A percentile compares a stretch with the other conserved stretches of the same genome.
These are phyloP conservation scores for Synanthedon andrenaeformis DNA, from an alignment of 2,888 invertebrate species.

Conservation along the genomic window DNA sequence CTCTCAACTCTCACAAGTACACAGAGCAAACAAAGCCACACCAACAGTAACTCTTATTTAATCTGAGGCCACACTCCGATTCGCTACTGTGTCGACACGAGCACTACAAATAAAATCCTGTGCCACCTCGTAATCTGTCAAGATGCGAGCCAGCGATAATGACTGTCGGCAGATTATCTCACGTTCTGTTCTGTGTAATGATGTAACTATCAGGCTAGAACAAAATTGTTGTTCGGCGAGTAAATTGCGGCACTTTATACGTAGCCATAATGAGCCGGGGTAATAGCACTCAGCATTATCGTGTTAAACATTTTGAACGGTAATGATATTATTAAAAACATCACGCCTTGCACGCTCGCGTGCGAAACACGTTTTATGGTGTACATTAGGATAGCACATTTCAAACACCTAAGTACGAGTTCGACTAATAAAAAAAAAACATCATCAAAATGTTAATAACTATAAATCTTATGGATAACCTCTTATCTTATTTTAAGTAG, in stretches of 20 bases:
- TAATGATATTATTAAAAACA: slow-evolving; percentile 16
- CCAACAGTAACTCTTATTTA: no score
- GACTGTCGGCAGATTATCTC: slow-evolving; percentile 25
- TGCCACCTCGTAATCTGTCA: slow-evolving; percentile 21
- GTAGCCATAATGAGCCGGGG: slow-evolving; percentile 23
- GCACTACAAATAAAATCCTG: slow-evolving; percentile 9
- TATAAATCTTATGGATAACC: no score
- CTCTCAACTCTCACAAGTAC: neutral
- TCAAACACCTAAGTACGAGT: neutral
- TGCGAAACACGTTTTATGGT: neutral
- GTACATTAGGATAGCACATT: neutral
- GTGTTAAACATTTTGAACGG: slow-evolving; percentile 22
- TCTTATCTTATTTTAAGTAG: no score
- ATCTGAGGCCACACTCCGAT: neutral
- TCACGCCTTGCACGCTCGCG: slow-evolving; percentile 4
- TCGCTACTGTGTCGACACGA: slow-evolving; percentile 8
- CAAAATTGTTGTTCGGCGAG: slow-evolving; percentile 24
- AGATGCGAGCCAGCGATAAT: slow-evolving; percentile 17
- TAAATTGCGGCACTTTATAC: slow-evolving; percentile 36
- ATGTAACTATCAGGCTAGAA: slow-evolving; percentile 32
- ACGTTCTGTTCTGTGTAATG: slow-evolving; percentile 24
- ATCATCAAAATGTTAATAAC: no score
- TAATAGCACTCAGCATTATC: slow-evolving; percentile 28
- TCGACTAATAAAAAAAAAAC: no score
- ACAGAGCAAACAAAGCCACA: neutral